Base-by-base conservation (phyloP, 1,140 invertebrate genomes). In the Cherax destructor region DNA sequence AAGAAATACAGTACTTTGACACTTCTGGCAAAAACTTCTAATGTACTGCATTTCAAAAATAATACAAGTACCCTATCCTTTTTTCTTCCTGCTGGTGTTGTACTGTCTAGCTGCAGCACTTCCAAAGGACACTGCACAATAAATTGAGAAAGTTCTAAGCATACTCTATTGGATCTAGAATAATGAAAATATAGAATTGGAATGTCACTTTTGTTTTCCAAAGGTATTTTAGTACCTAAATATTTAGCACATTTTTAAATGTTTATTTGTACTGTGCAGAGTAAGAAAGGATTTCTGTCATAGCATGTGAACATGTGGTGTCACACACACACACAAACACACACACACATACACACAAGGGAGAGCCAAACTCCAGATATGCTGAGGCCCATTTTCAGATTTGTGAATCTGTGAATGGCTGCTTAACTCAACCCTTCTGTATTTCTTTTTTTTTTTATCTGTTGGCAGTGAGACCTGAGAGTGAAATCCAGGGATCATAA, bases 251-350 rank as follows among this genome's bases (percentile, higher is more conserved):
- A 85, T 85, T 74, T 69, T 76, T 76, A 24, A 65, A 41, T 85
- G 41, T 72, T 85, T 85, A 85, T 85, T 85, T 85, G 83, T 85
- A 85, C 83, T 85, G 83, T 85, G 83, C 83, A 85, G 83, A 85
- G 83, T 85, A 85, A 85, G 83, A 85, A 72, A 85, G 83, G 83
- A 85, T 85, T 74, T 56, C 83, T 85, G 61, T 85, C 83, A 85
- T 65, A 85, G 47, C 50, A 74, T 24, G 47, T 50, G 30, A 72
- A 85, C 65, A 49, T 85, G 61, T 50, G 69, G 47, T 85, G 69
- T 72, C 30, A 85, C 69, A 72, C 65, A 74, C 61, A 85, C 21
- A 47, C 52, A 13, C 52, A 56, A 3, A 56, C 52, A 56, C 52
- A 56, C 4, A 5, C 52, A 56, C 52, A 56, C 52, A 56, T 5